A percentile compares a stretch with the other conserved stretches of the same genome.
phyloP scores from a whole-genome alignment of 1,140 invertebrate species.

The Drosophila jambulina region DNA sequence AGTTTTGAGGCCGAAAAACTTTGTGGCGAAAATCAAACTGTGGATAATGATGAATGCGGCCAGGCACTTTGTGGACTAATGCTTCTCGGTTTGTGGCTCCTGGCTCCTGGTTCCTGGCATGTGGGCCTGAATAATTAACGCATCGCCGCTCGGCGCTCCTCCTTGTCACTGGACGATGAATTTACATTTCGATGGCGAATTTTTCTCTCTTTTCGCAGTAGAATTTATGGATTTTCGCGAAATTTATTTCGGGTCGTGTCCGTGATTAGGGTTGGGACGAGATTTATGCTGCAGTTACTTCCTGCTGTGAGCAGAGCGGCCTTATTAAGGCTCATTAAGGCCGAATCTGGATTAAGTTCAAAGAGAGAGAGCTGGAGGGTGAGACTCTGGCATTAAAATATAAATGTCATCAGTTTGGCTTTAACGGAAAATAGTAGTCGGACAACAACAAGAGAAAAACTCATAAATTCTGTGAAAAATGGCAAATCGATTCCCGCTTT shows the following conservation, averaged over 20 bases:
- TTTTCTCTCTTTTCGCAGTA: conserved; percentile 25
- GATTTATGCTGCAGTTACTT: conserved; percentile 75
- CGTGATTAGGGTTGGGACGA: conserved; percentile 69
- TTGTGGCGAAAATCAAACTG: conserved; percentile 76
- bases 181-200: conserved; percentile 69
- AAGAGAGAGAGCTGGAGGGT: conserved; percentile 4
- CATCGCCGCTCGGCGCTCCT: conserved; percentile 30
- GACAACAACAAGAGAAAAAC: conserved; percentile 43
- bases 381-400: conserved; percentile 58
- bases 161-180: conserved; percentile 59
- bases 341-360: conserved; percentile 38
- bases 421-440: conserved; percentile 32
- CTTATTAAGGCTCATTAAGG: conserved; percentile 74
- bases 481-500: conserved; percentile 72
- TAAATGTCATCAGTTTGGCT: conserved; percentile 49
- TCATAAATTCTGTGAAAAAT: conserved; percentile 82
- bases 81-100: conserved; percentile 10
- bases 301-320: conserved; percentile 17
- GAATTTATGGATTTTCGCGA: conserved; percentile 68
- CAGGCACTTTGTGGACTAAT: conserved; percentile 61
- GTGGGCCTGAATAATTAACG: conserved; percentile 74
- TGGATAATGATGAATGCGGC: conserved; percentile 74
- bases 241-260: conserved; percentile 69
- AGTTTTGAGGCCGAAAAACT: conserved; percentile 66
- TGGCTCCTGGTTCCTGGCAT: conserved; percentile 19